Evolutionary conservation across 2,888 invertebrate species (phyloP).

Genomic region (Drosophila hamatofila): DNA sequence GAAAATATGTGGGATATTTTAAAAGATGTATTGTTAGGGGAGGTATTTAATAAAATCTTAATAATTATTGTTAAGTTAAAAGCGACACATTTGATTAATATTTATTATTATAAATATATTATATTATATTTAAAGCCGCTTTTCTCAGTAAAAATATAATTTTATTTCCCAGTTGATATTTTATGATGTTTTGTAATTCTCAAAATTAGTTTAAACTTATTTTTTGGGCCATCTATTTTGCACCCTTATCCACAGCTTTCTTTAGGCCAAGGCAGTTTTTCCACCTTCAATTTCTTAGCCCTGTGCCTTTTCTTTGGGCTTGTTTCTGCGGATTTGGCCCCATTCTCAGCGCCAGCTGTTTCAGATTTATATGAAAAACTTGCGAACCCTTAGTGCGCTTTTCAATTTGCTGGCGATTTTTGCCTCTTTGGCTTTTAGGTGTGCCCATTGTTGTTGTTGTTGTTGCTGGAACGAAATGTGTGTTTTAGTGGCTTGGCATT

Average conservation of each 20-base stretch:
- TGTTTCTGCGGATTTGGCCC: constrained; percentile 2
- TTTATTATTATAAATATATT: no score
- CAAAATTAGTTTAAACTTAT: constrained; percentile 11
- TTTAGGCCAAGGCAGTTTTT: constrained; percentile 38
- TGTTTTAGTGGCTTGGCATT: constrained; percentile 78
- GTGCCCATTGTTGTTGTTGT: constrained; percentile 18
- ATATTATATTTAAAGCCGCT: no score
- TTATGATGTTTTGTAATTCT: constrained; percentile 10
- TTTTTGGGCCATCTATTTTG: neutral
- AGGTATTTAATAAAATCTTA: no score
- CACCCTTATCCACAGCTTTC: constrained; percentile 27
- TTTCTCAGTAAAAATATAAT: no score
- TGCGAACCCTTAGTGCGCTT: constrained; percentile 57
- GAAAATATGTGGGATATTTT: no score
- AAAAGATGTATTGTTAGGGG: no score
- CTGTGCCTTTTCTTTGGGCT: neutral
- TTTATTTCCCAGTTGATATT: constrained; percentile 7
- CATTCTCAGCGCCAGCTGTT: constrained; percentile 61
- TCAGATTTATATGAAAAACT: constrained; percentile 77
- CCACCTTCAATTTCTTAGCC: constrained; percentile 49
- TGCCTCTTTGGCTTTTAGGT: constrained; percentile 36
- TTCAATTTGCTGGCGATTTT: constrained; percentile 71
- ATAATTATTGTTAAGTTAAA: no score
- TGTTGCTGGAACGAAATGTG: constrained; percentile 59
- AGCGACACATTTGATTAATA: no score